Evolutionary conservation across 2,888 invertebrate species (phyloP).

Genomic region (Heterodera filipjevi): DNA sequence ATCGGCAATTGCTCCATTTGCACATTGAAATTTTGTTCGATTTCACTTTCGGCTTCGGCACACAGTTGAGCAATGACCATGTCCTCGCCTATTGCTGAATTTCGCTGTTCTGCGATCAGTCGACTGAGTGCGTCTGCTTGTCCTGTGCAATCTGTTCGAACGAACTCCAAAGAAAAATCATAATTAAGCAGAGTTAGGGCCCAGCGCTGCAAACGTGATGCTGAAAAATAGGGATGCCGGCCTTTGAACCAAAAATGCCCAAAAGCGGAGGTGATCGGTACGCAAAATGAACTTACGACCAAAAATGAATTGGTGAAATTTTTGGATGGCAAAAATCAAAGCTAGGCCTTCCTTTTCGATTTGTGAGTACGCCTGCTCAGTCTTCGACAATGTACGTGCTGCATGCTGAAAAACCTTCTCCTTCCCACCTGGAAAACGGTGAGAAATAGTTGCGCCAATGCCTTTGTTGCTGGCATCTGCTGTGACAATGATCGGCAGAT

Average conservation of each 20-base stretch:
- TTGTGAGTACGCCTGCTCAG: constrained; percentile 32
- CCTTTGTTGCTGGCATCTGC: constrained; percentile 63
- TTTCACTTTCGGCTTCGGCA: too few relatives aligned
- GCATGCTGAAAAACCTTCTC: constrained; percentile 48
- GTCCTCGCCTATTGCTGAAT: too few relatives aligned
- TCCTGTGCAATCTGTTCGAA: constrained; percentile 52
- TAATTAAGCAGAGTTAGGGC: constrained; percentile 31
- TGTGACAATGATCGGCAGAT: constrained; percentile 58
- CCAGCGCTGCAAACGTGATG: too few relatives aligned
- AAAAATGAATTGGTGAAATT: constrained; percentile 47
- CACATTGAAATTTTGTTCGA: too few relatives aligned
- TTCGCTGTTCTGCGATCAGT: constrained; percentile 30
- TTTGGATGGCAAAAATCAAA: constrained; percentile 65
- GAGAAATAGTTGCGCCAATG: constrained; percentile 41
- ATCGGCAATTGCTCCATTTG: constrained; percentile 14
- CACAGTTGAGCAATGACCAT: too few relatives aligned
- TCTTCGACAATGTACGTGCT: constrained; percentile 42
- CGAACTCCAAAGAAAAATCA: constrained; percentile 61
- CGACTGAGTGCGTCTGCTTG: constrained; percentile 64
- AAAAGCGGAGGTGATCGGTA: constrained; percentile 49
- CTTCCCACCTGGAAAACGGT: constrained; percentile 52
- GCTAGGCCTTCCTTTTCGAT: constrained; percentile 63
- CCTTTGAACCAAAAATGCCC: too few relatives aligned
- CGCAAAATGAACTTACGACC: constrained; percentile 58
- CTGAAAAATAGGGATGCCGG: too few relatives aligned